These are phyloP conservation scores for Cynoglossus semilaevis DNA, from an alignment of 2,113 vertebrate species.

Conservation along the genomic window DNA sequence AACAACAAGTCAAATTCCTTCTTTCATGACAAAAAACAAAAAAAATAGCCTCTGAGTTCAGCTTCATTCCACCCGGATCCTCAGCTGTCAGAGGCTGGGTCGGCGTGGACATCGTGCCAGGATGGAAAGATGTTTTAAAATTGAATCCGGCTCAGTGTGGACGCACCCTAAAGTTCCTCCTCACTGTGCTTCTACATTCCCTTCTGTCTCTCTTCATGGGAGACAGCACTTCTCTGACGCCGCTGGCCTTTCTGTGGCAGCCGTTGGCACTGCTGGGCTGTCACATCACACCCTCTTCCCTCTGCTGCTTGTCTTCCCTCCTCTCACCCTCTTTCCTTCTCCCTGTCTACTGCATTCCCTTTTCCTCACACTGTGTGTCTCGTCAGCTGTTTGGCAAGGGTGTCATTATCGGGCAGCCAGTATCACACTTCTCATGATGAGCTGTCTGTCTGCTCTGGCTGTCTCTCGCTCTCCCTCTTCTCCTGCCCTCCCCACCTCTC, in stretches of 20 bases:
- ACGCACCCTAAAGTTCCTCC: slow-evolving; percentile 10
- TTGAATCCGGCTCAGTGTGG: slow-evolving; percentile 1
- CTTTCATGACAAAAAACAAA: not conserved
- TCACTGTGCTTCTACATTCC: slow-evolving; percentile 6
- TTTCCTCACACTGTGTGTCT: slow-evolving; percentile 66
- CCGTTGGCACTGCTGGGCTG: slow-evolving; percentile 75
- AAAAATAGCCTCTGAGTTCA: not conserved
- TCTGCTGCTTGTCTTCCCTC: slow-evolving; percentile 57
- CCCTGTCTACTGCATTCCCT: slow-evolving; percentile 50
- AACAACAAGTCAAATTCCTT: no score
- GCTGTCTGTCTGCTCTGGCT: slow-evolving; percentile 56
- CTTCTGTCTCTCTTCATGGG: slow-evolving; percentile 32
- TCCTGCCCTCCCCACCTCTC: slow-evolving; percentile 1
- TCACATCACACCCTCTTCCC: slow-evolving; percentile 77
- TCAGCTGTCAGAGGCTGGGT: not conserved
- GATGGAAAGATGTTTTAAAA: slow-evolving; percentile 6
- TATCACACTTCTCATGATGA: slow-evolving; percentile 63
- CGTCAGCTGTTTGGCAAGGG: slow-evolving; percentile 72
- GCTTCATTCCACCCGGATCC: not conserved
- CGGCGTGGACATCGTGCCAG: not conserved
- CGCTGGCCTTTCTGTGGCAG: slow-evolving; percentile 76
- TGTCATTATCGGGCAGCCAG: slow-evolving; percentile 71
- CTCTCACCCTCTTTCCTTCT: slow-evolving; percentile 25
- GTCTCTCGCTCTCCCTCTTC: slow-evolving; percentile 33
- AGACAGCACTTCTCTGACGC: slow-evolving; percentile 68